Evolutionary conservation across 2,888 invertebrate species (phyloP).

Genomic region (Villa cingulata): DNA sequence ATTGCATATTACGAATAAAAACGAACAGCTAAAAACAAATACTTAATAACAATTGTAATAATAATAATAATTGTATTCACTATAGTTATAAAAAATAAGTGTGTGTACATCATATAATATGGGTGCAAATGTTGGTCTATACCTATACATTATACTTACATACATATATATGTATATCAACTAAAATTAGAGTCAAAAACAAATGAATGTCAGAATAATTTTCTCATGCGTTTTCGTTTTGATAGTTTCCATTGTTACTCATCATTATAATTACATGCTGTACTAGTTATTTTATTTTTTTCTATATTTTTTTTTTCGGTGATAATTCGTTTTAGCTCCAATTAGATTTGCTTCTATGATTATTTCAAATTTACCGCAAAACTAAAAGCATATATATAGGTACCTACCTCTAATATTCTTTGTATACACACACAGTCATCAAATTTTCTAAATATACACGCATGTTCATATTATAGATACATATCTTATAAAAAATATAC

Average conservation of each 20-base stretch:
- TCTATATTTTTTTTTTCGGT: not conserved
- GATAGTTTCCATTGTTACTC: not conserved
- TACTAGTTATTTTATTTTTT: not conserved
- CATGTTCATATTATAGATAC: no score
- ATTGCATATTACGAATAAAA: conserved; percentile 7
- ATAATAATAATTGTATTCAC: no score
- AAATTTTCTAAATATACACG: no score
- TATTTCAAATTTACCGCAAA: conserved; percentile 1
- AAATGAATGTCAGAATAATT: conserved; percentile 10
- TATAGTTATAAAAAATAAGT: no score
- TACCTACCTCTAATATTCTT: no score
- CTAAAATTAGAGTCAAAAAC: not conserved
- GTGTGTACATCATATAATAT: no score
- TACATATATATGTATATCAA: no score
- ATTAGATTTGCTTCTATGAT: conserved; percentile 5
- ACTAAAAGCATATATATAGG: no score
- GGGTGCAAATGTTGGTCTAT: no score
- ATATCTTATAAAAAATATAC: no score
- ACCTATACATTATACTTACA: no score
- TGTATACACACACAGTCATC: no score
- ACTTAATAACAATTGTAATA: not conserved
- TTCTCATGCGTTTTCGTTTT: conserved; percentile 6
- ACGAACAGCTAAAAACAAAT: not conserved
- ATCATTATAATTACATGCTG: not conserved
- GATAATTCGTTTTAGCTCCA: conserved; percentile 1